phyloP scores from a whole-genome alignment of 2,888 invertebrate genomes.

The Pristionchus entomophagus region DNA sequence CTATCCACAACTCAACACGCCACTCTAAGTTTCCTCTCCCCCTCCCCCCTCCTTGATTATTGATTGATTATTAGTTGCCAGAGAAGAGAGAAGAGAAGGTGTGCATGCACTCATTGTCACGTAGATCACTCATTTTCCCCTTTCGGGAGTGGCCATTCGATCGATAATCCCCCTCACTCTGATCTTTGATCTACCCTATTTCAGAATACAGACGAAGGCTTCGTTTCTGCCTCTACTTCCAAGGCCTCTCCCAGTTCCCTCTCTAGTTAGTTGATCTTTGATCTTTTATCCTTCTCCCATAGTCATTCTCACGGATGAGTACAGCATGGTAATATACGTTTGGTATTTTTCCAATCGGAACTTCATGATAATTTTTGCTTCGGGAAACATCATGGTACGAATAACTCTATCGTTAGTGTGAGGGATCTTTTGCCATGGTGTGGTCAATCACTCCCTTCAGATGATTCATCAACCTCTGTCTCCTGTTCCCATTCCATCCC shows the following conservation, averaged over 20 bases:
- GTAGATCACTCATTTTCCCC: background rate
- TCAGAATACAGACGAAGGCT: constrained; percentile 31
- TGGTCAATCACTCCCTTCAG: background rate
- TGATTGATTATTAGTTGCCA: constrained; percentile 1
- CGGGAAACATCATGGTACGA: no score
- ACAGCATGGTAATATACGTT: no score
- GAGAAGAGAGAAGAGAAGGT: constrained; percentile 16
- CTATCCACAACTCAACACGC: background rate
- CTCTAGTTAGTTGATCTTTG: constrained; percentile 26
- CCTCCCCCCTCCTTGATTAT: background rate
- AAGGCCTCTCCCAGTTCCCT: constrained; percentile 21
- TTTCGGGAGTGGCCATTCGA: background rate
- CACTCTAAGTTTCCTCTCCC: background rate
- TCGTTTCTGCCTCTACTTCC: constrained; percentile 6
- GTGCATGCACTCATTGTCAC: background rate
- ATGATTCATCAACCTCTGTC: background rate
- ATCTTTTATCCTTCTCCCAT: background rate
- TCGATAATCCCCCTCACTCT: background rate
- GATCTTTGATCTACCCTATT: background rate
- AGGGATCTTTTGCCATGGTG: no score
- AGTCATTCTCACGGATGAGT: background rate
- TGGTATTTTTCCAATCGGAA: no score
- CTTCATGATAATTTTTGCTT: no score
- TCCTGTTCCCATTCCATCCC: background rate
- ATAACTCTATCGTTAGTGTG: no score